phyloP scores from a whole-genome alignment of 2,797 vertebrate species.

The Darevskia nairensis region DNA sequence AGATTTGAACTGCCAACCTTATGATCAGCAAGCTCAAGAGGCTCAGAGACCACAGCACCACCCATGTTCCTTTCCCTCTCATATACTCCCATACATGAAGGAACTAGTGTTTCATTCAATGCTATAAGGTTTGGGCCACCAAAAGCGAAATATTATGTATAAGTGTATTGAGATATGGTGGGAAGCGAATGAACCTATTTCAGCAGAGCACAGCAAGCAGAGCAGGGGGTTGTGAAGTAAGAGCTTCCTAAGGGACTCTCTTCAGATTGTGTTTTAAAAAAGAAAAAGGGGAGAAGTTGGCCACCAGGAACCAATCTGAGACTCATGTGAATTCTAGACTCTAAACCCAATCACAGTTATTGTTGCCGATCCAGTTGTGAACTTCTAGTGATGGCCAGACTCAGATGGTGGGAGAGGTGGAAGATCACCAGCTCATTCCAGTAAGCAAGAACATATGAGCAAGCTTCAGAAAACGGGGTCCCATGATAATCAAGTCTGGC shows the following conservation, averaged over 20 bases:
- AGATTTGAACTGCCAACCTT: too few species aligned
- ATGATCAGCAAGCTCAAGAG: too few species aligned
- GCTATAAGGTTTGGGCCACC: not conserved
- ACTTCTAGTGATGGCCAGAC: not conserved
- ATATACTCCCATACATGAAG: not conserved
- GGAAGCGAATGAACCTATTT: not conserved
- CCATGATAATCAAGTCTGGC: not conserved
- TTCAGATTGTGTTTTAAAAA: not conserved
- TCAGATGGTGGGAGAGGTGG: not conserved
- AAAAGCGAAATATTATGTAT: not conserved
- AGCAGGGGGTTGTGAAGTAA: not conserved
- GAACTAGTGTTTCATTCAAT: not conserved
- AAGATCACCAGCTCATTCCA: not conserved
- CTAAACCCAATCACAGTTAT: not conserved
- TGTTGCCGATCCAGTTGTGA: too few species aligned
- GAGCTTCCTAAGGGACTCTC: not conserved
- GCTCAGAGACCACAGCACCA: not conserved
- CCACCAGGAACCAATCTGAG: not conserved
- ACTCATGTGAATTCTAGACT: not conserved
- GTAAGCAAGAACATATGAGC: not conserved
- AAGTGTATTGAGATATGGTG: not conserved
- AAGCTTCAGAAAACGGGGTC: not conserved
- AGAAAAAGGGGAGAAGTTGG: not conserved
- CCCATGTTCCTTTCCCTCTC: not conserved
- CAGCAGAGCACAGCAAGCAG: not conserved